Base-by-base conservation (phyloP, 1,140 invertebrate species). In the Chironomus tepperi region DNA sequence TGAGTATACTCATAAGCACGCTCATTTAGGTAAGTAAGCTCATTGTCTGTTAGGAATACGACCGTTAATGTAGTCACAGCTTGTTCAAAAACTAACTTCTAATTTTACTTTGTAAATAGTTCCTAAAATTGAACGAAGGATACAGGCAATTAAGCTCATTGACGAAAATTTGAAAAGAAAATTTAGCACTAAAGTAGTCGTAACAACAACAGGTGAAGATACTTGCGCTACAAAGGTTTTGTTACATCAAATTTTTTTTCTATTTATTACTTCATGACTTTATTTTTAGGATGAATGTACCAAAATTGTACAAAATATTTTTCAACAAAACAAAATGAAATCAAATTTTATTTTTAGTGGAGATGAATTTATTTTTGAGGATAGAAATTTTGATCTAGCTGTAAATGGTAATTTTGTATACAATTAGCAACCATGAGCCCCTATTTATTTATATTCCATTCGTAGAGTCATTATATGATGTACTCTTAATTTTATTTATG, bases 261-360 rank as follows among this genome's bases (percentile, higher is more conserved):
- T n/a, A 18, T 9, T 19, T 18, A 70, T 5, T 7, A 70, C 9
- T 9, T 18, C 16, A 19, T 19, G n/a, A 67, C 1, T 19, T 19
- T 70, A 5, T 57, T n/a, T 57, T 57, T 57, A 57, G 65, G 65
- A 70, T 18, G 18, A 19, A 6, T 70, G 65, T 7, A 7, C 47
- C 10, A 57, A 57, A 57, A 57, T 57, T 57, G 9, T 57, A 3
- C 16, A 70, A 70, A 9, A 21, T 18, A 6, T 70, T 19, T 18
- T 18, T 12, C n/a, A 19, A 6, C 16, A 21, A 70, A 19, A 18
- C 19, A 6, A 70, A 70, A 67, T 67, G 1, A 1, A n/a, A 18
- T 16, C 16, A 10, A 70, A 70, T 70, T 70, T 70, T 10, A 70
- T 70, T 18, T 18, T 70, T 70, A 18, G 65, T 18, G 65, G 65